phyloP scores from a whole-genome alignment of 2,113 vertebrate species.

The Girardinichthys multiradiatus region DNA sequence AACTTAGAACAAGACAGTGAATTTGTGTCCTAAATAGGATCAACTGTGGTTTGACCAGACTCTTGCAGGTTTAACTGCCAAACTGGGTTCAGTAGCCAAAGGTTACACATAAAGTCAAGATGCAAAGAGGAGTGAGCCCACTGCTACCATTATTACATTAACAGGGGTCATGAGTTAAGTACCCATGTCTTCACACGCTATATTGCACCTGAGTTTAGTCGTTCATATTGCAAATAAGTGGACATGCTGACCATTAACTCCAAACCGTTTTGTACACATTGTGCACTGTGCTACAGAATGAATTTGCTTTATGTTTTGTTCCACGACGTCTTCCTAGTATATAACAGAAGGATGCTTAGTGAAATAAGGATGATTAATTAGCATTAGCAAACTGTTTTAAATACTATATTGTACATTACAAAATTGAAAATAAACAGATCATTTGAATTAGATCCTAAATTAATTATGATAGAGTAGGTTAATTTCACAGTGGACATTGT shows the following conservation, averaged over 20 bases:
- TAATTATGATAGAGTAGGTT: neutral
- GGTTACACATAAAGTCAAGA: neutral
- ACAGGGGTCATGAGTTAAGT: neutral
- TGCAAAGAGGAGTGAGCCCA: neutral
- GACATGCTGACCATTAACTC: neutral
- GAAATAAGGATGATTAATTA: neutral
- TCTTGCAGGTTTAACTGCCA: neutral
- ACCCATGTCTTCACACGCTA: neutral
- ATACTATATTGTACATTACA: neutral
- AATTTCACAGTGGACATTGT: neutral
- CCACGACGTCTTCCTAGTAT: neutral
- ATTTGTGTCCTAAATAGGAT: constrained; percentile 20
- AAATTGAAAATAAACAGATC: neutral
- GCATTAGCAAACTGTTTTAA: neutral
- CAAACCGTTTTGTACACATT: constrained; percentile 8
- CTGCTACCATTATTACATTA: neutral
- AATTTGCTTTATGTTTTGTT: neutral
- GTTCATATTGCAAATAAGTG: neutral
- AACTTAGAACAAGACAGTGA: constrained; percentile 49
- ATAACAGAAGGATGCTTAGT: neutral
- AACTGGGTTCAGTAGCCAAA: neutral
- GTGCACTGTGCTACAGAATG: neutral
- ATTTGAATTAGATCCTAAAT: neutral
- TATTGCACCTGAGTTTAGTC: neutral
- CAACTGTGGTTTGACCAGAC: constrained; percentile 1